phyloP scores from a whole-genome alignment of 1,140 invertebrate genomes.

The Solen grandis region DNA sequence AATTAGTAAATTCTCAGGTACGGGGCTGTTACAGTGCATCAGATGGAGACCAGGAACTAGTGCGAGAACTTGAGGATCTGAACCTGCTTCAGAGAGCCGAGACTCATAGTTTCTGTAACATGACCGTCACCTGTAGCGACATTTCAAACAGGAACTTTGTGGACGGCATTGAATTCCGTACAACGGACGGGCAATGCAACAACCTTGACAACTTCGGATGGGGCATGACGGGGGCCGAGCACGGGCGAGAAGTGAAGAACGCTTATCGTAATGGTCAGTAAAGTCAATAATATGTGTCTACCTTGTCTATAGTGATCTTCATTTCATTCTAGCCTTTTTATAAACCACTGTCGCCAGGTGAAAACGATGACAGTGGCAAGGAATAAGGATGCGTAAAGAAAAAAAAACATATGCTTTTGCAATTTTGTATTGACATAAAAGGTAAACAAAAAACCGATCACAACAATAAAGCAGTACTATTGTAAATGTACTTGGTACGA shows the following conservation, averaged over 20 bases:
- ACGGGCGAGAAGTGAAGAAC: background rate
- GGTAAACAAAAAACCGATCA: no score
- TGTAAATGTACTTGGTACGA: background rate
- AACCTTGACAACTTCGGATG: constrained; percentile 16
- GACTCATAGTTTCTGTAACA: background rate
- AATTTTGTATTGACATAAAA: no score
- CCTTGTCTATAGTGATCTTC: background rate
- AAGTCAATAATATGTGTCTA: background rate
- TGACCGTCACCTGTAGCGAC: background rate
- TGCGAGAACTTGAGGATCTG: no score
- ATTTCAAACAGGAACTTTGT: background rate
- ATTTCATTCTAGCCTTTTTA: background rate
- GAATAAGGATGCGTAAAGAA: background rate
- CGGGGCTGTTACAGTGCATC: no score
- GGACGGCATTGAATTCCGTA: constrained; percentile 16
- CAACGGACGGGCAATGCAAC: background rate
- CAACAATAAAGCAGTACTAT: background rate
- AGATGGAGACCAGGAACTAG: no score
- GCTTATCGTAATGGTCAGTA: constrained; percentile 29
- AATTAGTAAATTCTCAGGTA: no score
- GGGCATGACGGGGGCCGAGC: constrained; percentile 20
- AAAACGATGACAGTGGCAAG: background rate
- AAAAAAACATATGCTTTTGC: no score
- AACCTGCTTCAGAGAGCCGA: no score
- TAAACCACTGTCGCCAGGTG: background rate